These are phyloP conservation scores for Siphamia tubifer DNA, from an alignment of 2,113 vertebrate species.

Conservation along the genomic window DNA sequence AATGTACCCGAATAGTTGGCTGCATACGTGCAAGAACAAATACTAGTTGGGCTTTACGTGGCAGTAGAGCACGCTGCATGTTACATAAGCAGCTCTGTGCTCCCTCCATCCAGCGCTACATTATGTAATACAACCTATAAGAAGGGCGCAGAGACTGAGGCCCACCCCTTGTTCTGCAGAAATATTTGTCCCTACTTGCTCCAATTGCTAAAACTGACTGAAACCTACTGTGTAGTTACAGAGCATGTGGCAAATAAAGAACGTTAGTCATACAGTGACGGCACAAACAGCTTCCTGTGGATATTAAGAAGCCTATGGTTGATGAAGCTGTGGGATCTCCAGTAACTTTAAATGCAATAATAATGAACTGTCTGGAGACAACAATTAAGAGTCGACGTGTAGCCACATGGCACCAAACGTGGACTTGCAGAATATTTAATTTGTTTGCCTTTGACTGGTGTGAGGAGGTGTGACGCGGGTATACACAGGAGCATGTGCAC, in stretches of 20 bases:
- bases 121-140: slow-evolving; percentile 66
- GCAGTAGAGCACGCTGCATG: slow-evolving; percentile 27
- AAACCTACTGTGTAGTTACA: background rate
- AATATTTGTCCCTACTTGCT: background rate
- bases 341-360: too few relatives aligned
- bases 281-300: too few relatives aligned
- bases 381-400: too few relatives aligned
- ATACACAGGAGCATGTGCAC: background rate
- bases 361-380: too few relatives aligned
- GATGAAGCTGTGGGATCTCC: too few relatives aligned
- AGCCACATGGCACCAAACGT: background rate
- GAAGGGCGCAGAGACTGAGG: background rate
- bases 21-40: slow-evolving; percentile 8
- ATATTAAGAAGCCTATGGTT: too few relatives aligned
- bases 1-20: background rate
- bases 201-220: background rate
- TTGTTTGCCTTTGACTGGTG: background rate
- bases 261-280: too few relatives aligned
- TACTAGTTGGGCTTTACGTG: slow-evolving; percentile 34
- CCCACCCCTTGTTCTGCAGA: background rate
- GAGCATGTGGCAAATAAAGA: background rate
- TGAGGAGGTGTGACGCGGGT: background rate
- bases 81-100: slow-evolving; percentile 69
- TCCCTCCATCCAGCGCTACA: slow-evolving; percentile 10
- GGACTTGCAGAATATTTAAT: background rate